Base-by-base conservation (phyloP, 2,797 vertebrate genomes). In the Myoxocephalus aenaeus region DNA sequence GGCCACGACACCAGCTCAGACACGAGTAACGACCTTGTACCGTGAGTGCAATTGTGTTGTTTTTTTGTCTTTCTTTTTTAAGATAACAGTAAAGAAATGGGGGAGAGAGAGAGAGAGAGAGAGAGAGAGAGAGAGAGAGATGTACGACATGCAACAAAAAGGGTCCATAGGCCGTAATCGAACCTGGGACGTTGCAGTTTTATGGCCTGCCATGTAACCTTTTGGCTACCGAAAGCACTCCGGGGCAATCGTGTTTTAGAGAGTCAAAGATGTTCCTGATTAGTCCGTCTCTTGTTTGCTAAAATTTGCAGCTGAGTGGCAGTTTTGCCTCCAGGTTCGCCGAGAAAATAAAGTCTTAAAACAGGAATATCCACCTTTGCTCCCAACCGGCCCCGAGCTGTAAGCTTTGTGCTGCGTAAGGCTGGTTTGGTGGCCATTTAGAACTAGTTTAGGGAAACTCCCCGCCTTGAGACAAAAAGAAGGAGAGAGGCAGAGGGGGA, bases 371-470 rank as follows among this genome's bases (percentile, higher is more conserved):
- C 58, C 46, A 68, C 70, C 59, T 51, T 51, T 38, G 66, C 63
- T 75, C 64, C 50, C 51, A 70, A 68, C 79, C 46, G 73, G 64
- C 59, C 22, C 44, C 34, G 66, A 70, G 64, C 46, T 38, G 36
- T 1, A 6, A 46, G 64, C 61, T 79, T 81, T 80, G 40, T 81
- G 83, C 83, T 86, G 84, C 32, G 71, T 81, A 84, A 80, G 71
- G 71, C 75, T 70, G 87, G 40, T 90, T 74, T 86, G 86, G 73
- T 75, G 82, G 86, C 88, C 80, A 65, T 84, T 87, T 79, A 57
- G 85, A 87, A 75, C 82, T 62, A 79, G 82, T 75, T 68, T 48
- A 73, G 87, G 93, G 91, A 93, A 93, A 93, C 88, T 93, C 92
- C 92, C 91, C 72, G 87, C 85, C 78, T 70, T 59, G 71, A 89